Base-by-base conservation (phyloP, 2,113 vertebrate genomes). In the Dunckerocampus dactyliophorus region DNA sequence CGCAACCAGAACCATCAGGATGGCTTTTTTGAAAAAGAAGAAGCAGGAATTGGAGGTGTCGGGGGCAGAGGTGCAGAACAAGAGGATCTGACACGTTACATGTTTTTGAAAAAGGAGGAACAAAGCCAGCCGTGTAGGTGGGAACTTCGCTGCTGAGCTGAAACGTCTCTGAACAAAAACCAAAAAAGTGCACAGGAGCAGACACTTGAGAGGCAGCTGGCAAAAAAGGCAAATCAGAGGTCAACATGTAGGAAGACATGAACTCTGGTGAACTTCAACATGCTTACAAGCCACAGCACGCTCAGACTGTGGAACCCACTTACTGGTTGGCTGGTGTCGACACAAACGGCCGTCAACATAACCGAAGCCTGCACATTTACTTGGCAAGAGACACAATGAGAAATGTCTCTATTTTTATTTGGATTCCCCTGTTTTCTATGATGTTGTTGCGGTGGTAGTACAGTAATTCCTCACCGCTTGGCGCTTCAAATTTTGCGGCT, bases 1-100 rank as follows among this genome's bases (percentile, higher is more conserved):
- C 57, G 74, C 68, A 61, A 65, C 62, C 37, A 12, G 65, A 67
- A 47, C 54, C 54, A 54, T 62, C 63, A 62, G 67, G 74, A 69
- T 34, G 34, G 52, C 59, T 69, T 74, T 76, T 65, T 65, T 42
- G 3, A 14, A 43, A 43, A 12, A 43, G 39, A 43, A 14, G 39
- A 43, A 71, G 21, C 63, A 56, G 6, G 14, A 74, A 47, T 49
- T 12, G 0, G 42, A 67, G 67, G 34, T 24, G 73, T 68, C 21
- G 22, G 64, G 21, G 24, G 31, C 2, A 0, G 19, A 52, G 19
- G 63, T 37, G 17, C 45, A 19, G 53, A 53, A 65, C 20, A 55
- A 10, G 47, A 65, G 61, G 66, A 67, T 65, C 65, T 59, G 51
- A 63, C 47, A 55, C n/a, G 55, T 64, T 20, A 20, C 53, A 24